Percentiles rank a stretch among this genome's conserved stretches.
Evolutionary conservation across 2,797 vertebrate genomes (phyloP).

Genomic region (Coracias cyanogaster): DNA sequence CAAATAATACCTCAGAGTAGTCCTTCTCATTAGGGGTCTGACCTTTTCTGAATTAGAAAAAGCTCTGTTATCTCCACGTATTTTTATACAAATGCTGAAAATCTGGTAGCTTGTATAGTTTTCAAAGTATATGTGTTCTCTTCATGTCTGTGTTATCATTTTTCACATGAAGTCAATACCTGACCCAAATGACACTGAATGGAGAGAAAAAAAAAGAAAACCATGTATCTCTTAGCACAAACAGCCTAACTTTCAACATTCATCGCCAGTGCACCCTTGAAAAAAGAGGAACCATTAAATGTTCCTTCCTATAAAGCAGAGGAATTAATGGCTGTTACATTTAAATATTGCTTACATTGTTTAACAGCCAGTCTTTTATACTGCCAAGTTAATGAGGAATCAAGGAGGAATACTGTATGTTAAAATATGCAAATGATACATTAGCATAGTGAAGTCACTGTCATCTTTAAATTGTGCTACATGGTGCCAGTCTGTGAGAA

Average conservation of each 20-base stretch:
- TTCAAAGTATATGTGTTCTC: neutral
- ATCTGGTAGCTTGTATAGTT: neutral
- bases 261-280: neutral
- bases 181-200: neutral
- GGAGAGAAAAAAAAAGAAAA: neutral
- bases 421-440: constrained; percentile 50
- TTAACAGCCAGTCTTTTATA: constrained; percentile 62
- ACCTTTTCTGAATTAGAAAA: neutral
- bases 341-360: constrained; percentile 53
- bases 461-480: neutral
- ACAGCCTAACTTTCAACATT: neutral
- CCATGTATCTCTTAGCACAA: fast-evolving
- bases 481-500: neutral
- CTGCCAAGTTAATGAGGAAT: constrained; percentile 65
- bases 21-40: neutral
- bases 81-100: neutral
- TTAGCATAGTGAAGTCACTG: neutral
- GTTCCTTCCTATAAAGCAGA: constrained; percentile 5
- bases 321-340: constrained; percentile 42
- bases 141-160: neutral
- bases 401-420: constrained; percentile 12
- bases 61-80: neutral
- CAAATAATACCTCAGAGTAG: neutral
- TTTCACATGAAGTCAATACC: neutral
- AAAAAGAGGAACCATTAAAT: constrained; percentile 9